These are phyloP conservation scores for Machimus atricapillus DNA, from an alignment of 2,888 invertebrate genomes.

Conservation along the genomic window DNA sequence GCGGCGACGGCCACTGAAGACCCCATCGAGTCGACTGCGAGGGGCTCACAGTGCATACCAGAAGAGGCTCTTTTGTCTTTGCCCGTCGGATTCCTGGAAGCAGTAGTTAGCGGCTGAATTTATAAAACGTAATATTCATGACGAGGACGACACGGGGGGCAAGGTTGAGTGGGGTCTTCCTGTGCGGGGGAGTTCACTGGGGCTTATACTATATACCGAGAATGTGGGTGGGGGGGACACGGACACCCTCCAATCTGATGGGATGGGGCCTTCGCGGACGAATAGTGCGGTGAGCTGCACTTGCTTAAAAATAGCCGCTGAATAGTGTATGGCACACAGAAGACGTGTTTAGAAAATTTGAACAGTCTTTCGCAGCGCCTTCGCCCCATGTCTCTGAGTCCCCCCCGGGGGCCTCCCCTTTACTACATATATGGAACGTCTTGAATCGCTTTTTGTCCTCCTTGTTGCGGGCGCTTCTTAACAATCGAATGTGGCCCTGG, in stretches of 20 bases:
- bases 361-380: neutral
- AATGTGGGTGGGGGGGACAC: neutral
- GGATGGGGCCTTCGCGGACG: neutral
- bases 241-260: neutral
- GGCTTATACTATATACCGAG: no score
- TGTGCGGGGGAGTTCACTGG: neutral
- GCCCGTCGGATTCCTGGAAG: neutral
- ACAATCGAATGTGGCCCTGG: conserved; percentile 3
- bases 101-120: neutral
- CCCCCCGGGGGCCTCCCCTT: neutral
- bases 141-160: neutral
- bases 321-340: neutral
- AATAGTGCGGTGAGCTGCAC: neutral
- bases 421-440: neutral
- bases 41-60: neutral
- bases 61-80: neutral
- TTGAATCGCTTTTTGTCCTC: neutral
- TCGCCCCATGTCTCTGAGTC: neutral
- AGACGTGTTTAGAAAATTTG: conserved; percentile 31
- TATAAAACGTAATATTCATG: conserved; percentile 27
- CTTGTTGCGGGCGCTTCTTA: neutral
- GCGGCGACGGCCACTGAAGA: neutral
- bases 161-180: conserved; percentile 9
- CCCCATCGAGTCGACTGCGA: neutral
- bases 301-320: conserved; percentile 28